A percentile compares a stretch with the other conserved stretches of the same genome.
These are phyloP conservation scores for Drosophila micromelanica DNA, from an alignment of 1,140 invertebrate genomes.

Conservation along the genomic window DNA sequence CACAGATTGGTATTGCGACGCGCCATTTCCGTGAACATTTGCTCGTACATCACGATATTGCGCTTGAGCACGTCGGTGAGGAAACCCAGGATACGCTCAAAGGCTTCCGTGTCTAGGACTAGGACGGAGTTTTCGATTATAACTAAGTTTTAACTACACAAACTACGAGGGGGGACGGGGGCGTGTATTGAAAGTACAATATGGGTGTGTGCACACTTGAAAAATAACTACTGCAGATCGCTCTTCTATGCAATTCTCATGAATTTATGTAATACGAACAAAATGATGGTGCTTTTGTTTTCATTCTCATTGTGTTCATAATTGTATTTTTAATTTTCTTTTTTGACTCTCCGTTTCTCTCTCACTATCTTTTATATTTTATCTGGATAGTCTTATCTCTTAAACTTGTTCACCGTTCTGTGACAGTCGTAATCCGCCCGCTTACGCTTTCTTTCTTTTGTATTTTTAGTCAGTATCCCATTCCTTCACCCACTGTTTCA, in stretches of 20 bases:
- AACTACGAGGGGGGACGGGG: background rate
- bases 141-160: background rate
- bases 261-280: background rate
- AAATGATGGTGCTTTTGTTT: no score
- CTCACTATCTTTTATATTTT: no score
- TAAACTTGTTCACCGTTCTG: no score
- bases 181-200: background rate
- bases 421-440: no score
- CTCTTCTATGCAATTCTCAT: background rate
- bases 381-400: no score
- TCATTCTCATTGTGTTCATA: no score
- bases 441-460: no score
- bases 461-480: background rate
- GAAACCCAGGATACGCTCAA: conserved; percentile 79
- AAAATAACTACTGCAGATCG: background rate
- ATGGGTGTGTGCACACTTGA: background rate
- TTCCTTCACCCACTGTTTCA: background rate
- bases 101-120: conserved; percentile 80
- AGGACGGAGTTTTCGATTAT: conserved; percentile 50
- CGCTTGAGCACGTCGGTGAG: conserved; percentile 81
- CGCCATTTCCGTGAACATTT: conserved; percentile 76
- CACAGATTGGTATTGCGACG: conserved; percentile 63
- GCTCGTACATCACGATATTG: conserved; percentile 76
- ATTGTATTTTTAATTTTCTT: no score
- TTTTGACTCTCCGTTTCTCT: background rate